Evolutionary conservation across 2,888 invertebrate species (phyloP), one percentile per base, ranked within the genome.

Genomic region (Caenorhabditis sp.): DNA sequence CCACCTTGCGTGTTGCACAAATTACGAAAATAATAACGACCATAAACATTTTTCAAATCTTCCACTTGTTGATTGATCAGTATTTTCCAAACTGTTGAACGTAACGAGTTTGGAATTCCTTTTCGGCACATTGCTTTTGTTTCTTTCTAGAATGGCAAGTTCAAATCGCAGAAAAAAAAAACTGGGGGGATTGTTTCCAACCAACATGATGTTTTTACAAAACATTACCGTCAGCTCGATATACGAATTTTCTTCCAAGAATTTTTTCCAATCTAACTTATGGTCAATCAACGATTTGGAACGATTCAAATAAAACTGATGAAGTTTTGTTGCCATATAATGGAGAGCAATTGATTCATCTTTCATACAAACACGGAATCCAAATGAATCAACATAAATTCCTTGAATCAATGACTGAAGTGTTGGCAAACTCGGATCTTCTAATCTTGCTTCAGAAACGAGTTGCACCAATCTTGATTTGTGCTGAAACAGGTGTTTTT

Each of bases 271-370:
- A 24, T 84, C 81, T 49, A 82, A 81, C 74, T 89, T 89, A 73
- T 89, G 88, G 31, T 87, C 82, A 58, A 87, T 87, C 58, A 88
- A 87, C 1, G 83, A 76, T 19, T 87, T 86, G 17, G 85, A 82
- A 17, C 87, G 59, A 23, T 57, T 71, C 27, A 50, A 36, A 60
- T 81, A 78, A 37, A 71, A 76, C 10, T 68, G 57, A 31, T 81
- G 59, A 19, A 90, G 86, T 76, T 90, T 90, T 27, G 89, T 88
- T 77, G 90, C 90, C 70, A 90, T 87, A 83, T 90, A 90, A 80
- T 91, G 90, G 23, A 90, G 83, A 26, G 89, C 86, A 50, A 90
- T 84, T 1, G 88, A 87, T 21, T 89, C 88, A 62, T 89, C 89
- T 19, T 84, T 82, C 78, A 89, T 89, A 49, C 82, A 84, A 74